Conservation (phyloP, 2,797 vertebrate genomes). For the Gallinago nigripennis region DNA sequence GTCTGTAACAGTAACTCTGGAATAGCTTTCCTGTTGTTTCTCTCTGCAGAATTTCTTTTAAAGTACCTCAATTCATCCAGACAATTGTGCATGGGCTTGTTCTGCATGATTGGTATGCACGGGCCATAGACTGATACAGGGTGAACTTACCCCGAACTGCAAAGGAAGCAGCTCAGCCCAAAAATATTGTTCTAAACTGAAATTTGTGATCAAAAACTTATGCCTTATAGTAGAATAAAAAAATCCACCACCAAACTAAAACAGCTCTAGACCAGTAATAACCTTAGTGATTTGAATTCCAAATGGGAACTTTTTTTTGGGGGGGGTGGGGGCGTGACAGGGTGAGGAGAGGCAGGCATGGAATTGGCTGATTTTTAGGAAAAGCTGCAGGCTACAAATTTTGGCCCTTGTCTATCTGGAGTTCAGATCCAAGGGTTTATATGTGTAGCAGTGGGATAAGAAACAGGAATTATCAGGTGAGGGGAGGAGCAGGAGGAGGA, state of each 20-base stretch:
- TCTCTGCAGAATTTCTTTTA: background rate
- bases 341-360: background rate
- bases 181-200: background rate
- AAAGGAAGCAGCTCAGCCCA: background rate
- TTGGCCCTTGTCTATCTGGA: background rate
- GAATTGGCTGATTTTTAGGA: background rate
- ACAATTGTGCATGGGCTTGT: background rate
- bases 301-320: background rate
- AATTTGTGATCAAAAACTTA: background rate
- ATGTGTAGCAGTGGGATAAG: background rate
- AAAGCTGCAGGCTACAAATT: background rate
- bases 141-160: background rate
- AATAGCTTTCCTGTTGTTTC: background rate
- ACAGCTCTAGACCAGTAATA: background rate
- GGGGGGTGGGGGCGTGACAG: background rate
- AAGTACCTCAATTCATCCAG: background rate
- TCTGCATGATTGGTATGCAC: background rate
- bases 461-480: background rate
- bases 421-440: background rate
- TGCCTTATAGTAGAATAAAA: background rate
- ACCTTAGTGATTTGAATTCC: background rate
- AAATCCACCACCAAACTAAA: background rate
- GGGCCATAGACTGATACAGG: too few relatives aligned
- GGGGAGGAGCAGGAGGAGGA: background rate
- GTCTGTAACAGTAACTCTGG: background rate